These are phyloP conservation scores for Cyprinodon tularosa DNA, from an alignment of 2,113 vertebrate species.

Conservation along the genomic window DNA sequence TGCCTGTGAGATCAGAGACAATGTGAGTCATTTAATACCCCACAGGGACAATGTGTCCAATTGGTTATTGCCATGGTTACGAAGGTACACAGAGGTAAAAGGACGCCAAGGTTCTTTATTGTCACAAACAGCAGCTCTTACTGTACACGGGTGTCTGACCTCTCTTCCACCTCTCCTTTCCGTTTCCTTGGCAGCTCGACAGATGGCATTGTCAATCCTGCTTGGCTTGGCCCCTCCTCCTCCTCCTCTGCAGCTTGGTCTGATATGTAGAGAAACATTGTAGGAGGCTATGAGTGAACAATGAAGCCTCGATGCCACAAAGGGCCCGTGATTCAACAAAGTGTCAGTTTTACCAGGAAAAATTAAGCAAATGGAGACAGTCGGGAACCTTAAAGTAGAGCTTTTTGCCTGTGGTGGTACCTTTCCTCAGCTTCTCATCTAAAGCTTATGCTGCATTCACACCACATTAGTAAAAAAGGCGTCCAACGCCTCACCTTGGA, in stretches of 20 bases:
- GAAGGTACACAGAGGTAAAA: background rate
- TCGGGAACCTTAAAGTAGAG: background rate
- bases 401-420: background rate
- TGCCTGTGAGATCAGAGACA: constrained; percentile 30
- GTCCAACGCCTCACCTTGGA: no score
- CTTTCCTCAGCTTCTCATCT: background rate
- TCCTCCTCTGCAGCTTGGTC: constrained; percentile 32
- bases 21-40: background rate
- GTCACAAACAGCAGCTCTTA: constrained; percentile 29
- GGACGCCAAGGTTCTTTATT: background rate
- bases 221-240: constrained; percentile 33
- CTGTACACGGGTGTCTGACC: constrained; percentile 36
- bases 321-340: background rate
- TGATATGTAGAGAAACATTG: constrained; percentile 23
- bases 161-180: constrained; percentile 65
- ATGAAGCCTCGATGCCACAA: background rate
- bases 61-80: background rate
- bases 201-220: constrained; percentile 23
- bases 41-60: background rate
- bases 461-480: no score
- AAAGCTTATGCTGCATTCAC: background rate
- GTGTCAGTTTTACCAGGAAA: background rate
- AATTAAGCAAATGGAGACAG: background rate
- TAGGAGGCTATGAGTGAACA: background rate
- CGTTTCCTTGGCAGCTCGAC: constrained; percentile 70